A percentile compares a stretch with the other conserved stretches of the same genome.
phyloP scores from a whole-genome alignment of 2,113 vertebrate genomes.

The Tricholaema leucomelas region DNA sequence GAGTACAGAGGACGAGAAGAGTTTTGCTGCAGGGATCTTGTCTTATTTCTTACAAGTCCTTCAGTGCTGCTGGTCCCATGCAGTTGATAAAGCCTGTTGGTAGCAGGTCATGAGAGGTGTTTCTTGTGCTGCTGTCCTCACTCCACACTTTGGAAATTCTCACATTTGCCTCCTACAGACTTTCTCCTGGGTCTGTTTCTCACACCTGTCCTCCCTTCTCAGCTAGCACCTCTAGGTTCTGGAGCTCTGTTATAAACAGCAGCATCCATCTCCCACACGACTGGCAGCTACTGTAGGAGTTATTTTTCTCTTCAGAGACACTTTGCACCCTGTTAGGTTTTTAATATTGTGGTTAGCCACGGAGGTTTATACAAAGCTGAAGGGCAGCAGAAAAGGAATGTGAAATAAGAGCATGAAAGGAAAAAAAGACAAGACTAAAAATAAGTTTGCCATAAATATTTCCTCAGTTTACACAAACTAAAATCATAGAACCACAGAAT shows the following conservation, averaged over 20 bases:
- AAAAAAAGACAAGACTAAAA: neutral
- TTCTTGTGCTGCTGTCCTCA: neutral
- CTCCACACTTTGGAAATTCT: neutral
- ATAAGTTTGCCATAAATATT: neutral
- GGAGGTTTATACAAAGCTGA: slow-evolving; percentile 22
- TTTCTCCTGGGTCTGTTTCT: neutral
- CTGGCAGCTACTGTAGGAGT: neutral
- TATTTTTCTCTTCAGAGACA: neutral
- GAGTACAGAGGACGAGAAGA: fast-evolving
- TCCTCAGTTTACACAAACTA: neutral
- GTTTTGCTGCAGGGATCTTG: neutral
- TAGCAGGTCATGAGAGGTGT: neutral
- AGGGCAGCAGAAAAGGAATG: slow-evolving; percentile 25
- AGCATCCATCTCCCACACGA: neutral
- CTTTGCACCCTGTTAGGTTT: neutral
- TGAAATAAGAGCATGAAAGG: neutral
- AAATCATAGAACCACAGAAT: neutral
- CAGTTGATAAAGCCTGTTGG: neutral
- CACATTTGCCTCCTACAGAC: neutral
- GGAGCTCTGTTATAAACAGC: neutral
- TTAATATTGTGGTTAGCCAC: slow-evolving; percentile 32
- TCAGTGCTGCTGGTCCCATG: neutral
- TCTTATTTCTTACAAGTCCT: neutral
- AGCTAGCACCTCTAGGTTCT: neutral
- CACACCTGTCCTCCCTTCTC: neutral